Percentiles rank a stretch among this genome's conserved stretches.
Evolutionary conservation across 2,113 vertebrate species (phyloP).

Genomic region (Chroicocephalus ridibundus): DNA sequence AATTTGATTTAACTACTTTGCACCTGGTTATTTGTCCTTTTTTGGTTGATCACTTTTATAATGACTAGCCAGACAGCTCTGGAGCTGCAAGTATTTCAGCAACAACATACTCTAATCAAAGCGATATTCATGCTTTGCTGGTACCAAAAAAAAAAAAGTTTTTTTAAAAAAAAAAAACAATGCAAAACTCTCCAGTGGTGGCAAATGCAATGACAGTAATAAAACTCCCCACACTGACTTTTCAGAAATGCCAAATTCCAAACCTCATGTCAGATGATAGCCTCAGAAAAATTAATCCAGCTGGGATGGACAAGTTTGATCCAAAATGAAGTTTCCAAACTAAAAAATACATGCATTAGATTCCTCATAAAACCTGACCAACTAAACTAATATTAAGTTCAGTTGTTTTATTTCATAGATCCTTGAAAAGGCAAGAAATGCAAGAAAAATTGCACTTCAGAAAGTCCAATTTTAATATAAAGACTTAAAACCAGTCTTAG

Average conservation of each 20-base stretch:
- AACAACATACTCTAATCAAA: not conserved
- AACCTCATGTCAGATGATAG: not conserved
- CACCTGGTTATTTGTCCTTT: not conserved
- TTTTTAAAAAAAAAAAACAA: too few relatives aligned
- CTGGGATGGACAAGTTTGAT: not conserved
- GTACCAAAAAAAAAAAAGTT: not conserved
- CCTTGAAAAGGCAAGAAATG: not conserved
- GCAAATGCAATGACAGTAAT: not conserved
- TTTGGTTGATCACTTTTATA: not conserved
- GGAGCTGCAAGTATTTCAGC: not conserved
- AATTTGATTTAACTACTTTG: slow-evolving; percentile 4
- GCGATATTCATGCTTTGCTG: not conserved
- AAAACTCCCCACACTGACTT: not conserved
- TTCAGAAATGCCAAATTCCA: not conserved
- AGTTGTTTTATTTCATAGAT: not conserved
- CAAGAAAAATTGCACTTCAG: not conserved
- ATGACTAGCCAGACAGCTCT: not conserved
- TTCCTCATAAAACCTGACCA: not conserved
- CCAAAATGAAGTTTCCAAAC: not conserved
- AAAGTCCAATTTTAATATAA: not conserved
- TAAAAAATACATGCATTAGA: not conserved
- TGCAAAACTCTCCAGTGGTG: not conserved
- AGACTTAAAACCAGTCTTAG: not conserved
- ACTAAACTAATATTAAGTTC: not conserved
- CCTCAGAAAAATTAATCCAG: not conserved